A percentile compares a stretch with the other conserved stretches of the same genome.
Conservation (phyloP, 2,797 vertebrate genomes). For the Thalassophryne amazonica region DNA sequence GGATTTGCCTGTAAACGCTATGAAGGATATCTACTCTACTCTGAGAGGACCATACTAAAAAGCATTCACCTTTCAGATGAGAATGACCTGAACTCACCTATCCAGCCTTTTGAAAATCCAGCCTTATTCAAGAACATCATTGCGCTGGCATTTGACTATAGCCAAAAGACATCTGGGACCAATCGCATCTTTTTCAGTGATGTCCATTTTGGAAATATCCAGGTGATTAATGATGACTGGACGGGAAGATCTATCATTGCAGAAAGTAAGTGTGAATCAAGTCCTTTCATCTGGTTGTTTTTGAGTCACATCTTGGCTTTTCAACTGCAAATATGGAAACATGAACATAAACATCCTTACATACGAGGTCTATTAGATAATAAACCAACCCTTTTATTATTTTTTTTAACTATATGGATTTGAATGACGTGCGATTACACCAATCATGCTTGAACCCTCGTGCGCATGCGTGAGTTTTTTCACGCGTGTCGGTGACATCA, state of each 20-base stretch:
- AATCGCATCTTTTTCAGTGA: constrained; percentile 98
- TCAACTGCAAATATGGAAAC: no score
- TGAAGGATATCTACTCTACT: constrained; percentile 95
- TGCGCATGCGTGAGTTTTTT: no score
- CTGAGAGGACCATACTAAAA: constrained; percentile 93
- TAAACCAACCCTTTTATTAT: no score
- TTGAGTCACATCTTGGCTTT: no score
- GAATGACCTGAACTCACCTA: constrained; percentile 92
- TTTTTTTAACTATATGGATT: no score
- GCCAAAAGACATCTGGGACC: constrained; percentile 80
- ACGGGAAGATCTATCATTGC: constrained; percentile 85
- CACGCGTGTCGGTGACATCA: no score
- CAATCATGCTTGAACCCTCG: no score
- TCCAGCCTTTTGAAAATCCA: constrained; percentile 92
- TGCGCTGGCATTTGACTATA: constrained; percentile 92
- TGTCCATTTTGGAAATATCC: constrained; percentile 96
- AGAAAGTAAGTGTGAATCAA: constrained; percentile 86
- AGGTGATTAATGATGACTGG: constrained; percentile 97
- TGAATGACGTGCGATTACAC: no score
- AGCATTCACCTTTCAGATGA: constrained; percentile 97
- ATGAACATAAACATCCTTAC: no score
- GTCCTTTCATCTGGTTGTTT: neutral
- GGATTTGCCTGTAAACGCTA: constrained; percentile 89
- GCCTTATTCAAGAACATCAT: constrained; percentile 92
- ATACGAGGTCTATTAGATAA: no score